phyloP scores from a whole-genome alignment of 1,140 invertebrate species.

The Druon quercuslanigerum region DNA sequence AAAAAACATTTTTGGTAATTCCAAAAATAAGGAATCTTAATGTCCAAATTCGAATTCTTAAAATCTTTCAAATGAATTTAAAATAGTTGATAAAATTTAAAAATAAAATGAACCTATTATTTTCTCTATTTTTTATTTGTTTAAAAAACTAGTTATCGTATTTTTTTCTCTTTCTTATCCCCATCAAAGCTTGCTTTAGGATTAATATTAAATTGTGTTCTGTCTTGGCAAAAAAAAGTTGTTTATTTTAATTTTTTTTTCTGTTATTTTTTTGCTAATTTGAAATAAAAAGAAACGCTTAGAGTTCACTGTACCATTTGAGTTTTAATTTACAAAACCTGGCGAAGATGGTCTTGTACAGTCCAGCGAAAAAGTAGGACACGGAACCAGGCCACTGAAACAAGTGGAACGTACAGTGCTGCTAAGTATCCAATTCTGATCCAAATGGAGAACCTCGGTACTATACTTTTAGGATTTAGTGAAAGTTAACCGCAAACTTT shows the following conservation, averaged over 20 bases:
- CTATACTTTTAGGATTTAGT: constrained; percentile 68
- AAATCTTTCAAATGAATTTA: too few species aligned
- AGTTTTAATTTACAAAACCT: constrained; percentile 48
- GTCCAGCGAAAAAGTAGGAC: constrained; percentile 67
- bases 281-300: constrained; percentile 28
- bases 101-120: too few species aligned
- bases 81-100: too few species aligned
- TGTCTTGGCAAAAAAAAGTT: background rate
- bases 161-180: too few species aligned
- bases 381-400: constrained; percentile 75
- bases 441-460: constrained; percentile 49
- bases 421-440: constrained; percentile 60
- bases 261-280: background rate
- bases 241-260: background rate
- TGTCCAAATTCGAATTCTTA: too few species aligned
- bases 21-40: too few species aligned
- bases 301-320: constrained; percentile 43
- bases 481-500: constrained; percentile 73
- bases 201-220: too few species aligned
- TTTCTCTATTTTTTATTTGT: too few species aligned
- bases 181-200: too few species aligned
- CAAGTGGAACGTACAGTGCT: constrained; percentile 74
- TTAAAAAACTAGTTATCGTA: too few species aligned
- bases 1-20: too few species aligned
- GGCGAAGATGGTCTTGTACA: constrained; percentile 54